These are phyloP conservation scores for Drosophila ercepeae DNA, from an alignment of 1,140 invertebrate genomes.

Conservation along the genomic window DNA sequence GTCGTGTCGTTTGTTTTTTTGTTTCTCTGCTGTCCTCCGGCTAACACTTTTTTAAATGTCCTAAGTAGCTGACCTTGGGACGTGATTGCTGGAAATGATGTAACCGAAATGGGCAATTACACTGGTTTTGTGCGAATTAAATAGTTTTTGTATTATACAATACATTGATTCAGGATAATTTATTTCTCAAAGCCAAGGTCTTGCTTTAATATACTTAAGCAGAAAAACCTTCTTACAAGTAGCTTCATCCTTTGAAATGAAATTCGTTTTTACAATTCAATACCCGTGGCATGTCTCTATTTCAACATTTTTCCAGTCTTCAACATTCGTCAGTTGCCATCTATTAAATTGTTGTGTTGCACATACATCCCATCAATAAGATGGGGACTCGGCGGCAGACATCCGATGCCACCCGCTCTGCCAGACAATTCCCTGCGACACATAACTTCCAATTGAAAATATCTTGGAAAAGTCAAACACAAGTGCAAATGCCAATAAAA, in stretches of 20 bases:
- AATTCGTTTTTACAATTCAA: constrained; percentile 34
- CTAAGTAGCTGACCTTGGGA: constrained; percentile 53
- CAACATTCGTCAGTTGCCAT: constrained; percentile 33
- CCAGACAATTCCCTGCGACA: constrained; percentile 37
- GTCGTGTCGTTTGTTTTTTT: constrained; percentile 49
- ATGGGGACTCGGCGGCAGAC: constrained; percentile 12
- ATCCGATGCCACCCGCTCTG: constrained; percentile 14
- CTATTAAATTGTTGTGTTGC: constrained; percentile 42
- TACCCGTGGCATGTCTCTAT: constrained; percentile 27
- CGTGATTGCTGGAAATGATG: constrained; percentile 46
- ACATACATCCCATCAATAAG: constrained; percentile 24
- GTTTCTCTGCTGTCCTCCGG: constrained; percentile 6
- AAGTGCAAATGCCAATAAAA: constrained; percentile 75
- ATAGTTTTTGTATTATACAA: constrained; percentile 8
- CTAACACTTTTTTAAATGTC: constrained; percentile 63
- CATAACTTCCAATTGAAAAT: constrained; percentile 74
- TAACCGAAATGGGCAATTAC: constrained; percentile 40
- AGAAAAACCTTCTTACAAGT: constrained; percentile 3
- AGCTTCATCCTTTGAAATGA: neutral
- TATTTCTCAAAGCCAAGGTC: neutral
- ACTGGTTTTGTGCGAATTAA: constrained; percentile 9
- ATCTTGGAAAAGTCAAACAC: constrained; percentile 71
- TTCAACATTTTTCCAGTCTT: constrained; percentile 14
- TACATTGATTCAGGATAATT: neutral
- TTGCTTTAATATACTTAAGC: neutral